Base-by-base conservation (phyloP, 2,797 vertebrate genomes). In the Falco naumanni region DNA sequence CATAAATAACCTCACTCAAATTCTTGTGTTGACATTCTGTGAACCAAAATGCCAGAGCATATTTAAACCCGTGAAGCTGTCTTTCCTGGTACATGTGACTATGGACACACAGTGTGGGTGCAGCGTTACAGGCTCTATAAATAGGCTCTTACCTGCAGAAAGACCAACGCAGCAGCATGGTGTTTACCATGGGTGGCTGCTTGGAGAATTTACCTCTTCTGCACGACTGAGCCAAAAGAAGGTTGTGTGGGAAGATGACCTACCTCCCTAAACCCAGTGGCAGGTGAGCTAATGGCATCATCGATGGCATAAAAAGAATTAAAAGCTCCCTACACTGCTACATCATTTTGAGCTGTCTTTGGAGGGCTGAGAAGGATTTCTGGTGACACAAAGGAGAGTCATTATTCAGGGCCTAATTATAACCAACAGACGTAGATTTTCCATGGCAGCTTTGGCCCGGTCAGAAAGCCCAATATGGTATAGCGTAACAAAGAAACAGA, bases 381-480 rank as follows among this genome's bases (percentile, higher is more conserved):
- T 88, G 76, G 31, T 84, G 87, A 90, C 80, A 92, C 83, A 89
- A 63, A 75, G 50, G 16, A 57, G 28, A 76, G 63, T 60, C 14
- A 47, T 91, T 71, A 74, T 79, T 80, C 89, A 89, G 29, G 51
- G 25, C 69, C 95, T 95, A 96, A 95, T 95, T 89, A 95, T 96
- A 97, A 93, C 85, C 56, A 89, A 11, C 41, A 34, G 19, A 65
- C 0, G 5, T 28, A 74, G 63, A 90, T 89, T 96, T 97, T 97
- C 91, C 96, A 89, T 71, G 78, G 88, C 63, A 88, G 88, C 77
- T 37, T 79, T 48, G 63, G 88, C 59, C 63, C 72, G 51, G 50
- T 76, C 77, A 92, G 80, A 57, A 89, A 77, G 59, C 85, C 95
- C 71, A 84, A 60, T 24, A 1, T 29, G 66, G 84, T 1, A 4